Evolutionary conservation across 1,140 invertebrate species (phyloP).

Genomic region (Anastrepha ludens): DNA sequence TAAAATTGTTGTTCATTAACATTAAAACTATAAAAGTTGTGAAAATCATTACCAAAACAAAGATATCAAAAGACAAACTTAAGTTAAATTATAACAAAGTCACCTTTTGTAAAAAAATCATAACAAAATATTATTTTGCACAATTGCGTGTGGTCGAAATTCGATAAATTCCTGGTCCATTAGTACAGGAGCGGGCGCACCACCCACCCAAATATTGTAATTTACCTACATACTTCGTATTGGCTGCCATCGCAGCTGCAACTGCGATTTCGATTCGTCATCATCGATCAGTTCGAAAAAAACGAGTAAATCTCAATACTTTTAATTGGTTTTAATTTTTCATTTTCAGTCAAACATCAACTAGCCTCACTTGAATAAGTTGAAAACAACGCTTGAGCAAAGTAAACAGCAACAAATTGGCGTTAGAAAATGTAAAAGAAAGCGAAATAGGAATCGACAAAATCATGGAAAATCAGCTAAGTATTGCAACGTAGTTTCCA

Average conservation of each 20-base stretch:
- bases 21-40: conserved; percentile 13
- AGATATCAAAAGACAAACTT: background rate
- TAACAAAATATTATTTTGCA: background rate
- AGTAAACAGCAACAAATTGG: background rate
- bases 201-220: conserved; percentile 24
- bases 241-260: background rate
- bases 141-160: background rate
- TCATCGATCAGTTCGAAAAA: conserved; percentile 26
- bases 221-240: conserved; percentile 1
- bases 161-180: background rate
- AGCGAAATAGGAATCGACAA: background rate
- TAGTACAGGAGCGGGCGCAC: conserved; percentile 11
- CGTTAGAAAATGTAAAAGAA: background rate
- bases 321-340: background rate
- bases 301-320: background rate
- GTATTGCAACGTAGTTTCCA: conserved; percentile 7
- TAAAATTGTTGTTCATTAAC: conserved; percentile 1
- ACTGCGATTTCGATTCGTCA: conserved; percentile 31
- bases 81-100: too few species aligned
- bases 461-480: background rate
- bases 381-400: background rate
- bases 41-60: conserved; percentile 38
- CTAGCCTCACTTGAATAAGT: background rate
- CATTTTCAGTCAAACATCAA: background rate
- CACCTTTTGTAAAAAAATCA: background rate